Evolutionary conservation across 1,140 invertebrate species (phyloP).

Genomic region (Planococcus citri): DNA sequence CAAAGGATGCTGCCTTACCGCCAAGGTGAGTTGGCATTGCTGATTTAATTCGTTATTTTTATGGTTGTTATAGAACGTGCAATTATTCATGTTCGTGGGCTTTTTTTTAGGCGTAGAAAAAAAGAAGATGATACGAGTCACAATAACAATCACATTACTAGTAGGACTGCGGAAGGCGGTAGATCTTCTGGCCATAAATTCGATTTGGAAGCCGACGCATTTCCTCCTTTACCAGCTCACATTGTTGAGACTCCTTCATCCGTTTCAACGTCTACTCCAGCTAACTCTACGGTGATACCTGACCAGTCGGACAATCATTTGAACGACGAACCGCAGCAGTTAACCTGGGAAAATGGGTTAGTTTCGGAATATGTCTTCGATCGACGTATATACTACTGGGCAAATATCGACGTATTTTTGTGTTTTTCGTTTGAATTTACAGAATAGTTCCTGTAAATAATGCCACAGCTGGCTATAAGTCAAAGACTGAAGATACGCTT

Average conservation of each 20-base stretch:
- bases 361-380: neutral
- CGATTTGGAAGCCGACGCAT: slow-evolving; percentile 65
- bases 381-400: neutral
- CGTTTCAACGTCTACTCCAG: slow-evolving; percentile 27
- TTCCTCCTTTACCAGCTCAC: slow-evolving; percentile 56
- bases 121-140: slow-evolving; percentile 8
- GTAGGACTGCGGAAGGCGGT: neutral
- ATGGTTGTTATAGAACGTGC: too few relatives aligned
- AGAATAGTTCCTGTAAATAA: slow-evolving; percentile 16
- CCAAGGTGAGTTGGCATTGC: neutral
- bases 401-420: neutral
- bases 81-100: neutral
- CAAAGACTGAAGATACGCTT: slow-evolving; percentile 20
- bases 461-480: slow-evolving; percentile 5
- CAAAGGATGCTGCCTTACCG: slow-evolving; percentile 13
- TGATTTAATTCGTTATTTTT: neutral
- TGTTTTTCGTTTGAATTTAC: neutral
- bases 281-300: slow-evolving; percentile 28
- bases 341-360: slow-evolving; percentile 9
- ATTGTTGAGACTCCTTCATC: slow-evolving; percentile 24
- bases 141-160: neutral
- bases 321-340: slow-evolving; percentile 16
- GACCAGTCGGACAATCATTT: slow-evolving; percentile 22
- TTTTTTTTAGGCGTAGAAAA: neutral
- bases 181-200: slow-evolving; percentile 38